phyloP scores from a whole-genome alignment of 2,888 invertebrate genomes.

The Nomada ferruginata region DNA sequence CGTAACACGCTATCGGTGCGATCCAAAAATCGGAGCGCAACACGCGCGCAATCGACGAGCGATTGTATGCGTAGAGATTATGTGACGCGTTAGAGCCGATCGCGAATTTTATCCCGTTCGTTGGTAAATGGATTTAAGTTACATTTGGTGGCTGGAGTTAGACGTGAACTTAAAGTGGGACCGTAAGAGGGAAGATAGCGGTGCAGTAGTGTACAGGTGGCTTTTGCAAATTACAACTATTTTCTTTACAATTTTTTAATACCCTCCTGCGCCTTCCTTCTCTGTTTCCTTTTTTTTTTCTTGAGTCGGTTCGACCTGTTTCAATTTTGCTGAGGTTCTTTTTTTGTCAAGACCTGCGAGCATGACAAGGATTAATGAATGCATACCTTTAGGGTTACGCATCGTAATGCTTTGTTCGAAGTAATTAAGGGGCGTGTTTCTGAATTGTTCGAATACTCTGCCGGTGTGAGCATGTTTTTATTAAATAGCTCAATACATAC shows the following conservation, averaged over 20 bases:
- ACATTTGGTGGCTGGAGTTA: constrained; percentile 41
- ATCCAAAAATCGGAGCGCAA: constrained; percentile 63
- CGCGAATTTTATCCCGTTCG: constrained; percentile 53
- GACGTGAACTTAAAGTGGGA: neutral
- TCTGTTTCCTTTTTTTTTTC: neutral
- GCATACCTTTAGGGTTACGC: constrained; percentile 29
- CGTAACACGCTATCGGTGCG: constrained; percentile 54
- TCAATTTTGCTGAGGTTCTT: neutral
- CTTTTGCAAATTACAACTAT: neutral
- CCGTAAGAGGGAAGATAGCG: no score
- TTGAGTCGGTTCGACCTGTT: neutral
- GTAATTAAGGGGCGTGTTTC: constrained; percentile 13
- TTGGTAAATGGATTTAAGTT: constrained; percentile 41
- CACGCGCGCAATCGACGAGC: constrained; percentile 34
- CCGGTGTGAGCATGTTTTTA: neutral
- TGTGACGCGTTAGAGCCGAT: constrained; percentile 41
- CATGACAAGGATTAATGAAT: constrained; percentile 30
- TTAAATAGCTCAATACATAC: no score
- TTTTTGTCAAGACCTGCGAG: constrained; percentile 9
- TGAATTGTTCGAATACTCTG: constrained; percentile 3
- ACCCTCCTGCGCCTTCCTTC: neutral
- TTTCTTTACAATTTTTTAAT: neutral
- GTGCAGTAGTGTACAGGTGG: neutral
- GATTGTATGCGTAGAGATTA: constrained; percentile 56
- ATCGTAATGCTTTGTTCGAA: constrained; percentile 24